Evolutionary conservation across 2,888 invertebrate species (phyloP), one percentile per base, ranked within the genome.

Genomic region (Netelia melanura): DNA sequence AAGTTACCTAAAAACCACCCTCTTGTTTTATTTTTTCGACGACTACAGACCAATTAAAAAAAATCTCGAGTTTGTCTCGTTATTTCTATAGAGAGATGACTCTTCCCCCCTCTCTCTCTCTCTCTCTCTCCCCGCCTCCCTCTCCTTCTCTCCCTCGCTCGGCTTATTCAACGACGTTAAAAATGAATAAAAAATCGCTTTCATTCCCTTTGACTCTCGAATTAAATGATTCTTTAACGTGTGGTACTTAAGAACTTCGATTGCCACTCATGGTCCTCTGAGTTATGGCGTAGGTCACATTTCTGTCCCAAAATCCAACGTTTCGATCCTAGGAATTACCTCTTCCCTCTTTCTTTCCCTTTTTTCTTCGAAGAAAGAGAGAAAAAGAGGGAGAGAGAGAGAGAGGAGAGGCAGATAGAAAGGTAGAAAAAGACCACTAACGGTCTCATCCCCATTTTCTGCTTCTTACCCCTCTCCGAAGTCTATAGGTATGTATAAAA

Each of bases 291-390:
- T 2, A 54, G 38, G 56, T 3, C 23, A 58, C 43, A 58, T 43
- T 71, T 71, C 58, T 38, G 38, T 58, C 43, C 43, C 43, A 71
- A 71, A 71, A 72, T 61, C 38, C 52, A 67, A 74, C 67, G 52
- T 78, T 48, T 83, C 72, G 68, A 78, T 74, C 72, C 38, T 14
- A 72, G 62, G 71, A 54, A 68, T 72, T 77, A 17, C 58, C 6
- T 58, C 23, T 71, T 25, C 62, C n/a, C 11, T 56, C 56, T 23
- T 1, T 74, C 23, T 1, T 3, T 30, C 30, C 1, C 30, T 30
- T 30, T 30, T 30, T 74, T 3, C 74, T 21, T 61, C 25, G 61
- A 48, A 48, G 62, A 61, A 61, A 78, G 62, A 78, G 52, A 61
- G 30, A 52, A 61, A 52, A 58, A 25, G 25, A 52, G 43, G n/a